These are phyloP conservation scores for Chaetophractus vellerosus DNA, from an alignment of 2,797 vertebrate genomes.

Conservation along the genomic window DNA sequence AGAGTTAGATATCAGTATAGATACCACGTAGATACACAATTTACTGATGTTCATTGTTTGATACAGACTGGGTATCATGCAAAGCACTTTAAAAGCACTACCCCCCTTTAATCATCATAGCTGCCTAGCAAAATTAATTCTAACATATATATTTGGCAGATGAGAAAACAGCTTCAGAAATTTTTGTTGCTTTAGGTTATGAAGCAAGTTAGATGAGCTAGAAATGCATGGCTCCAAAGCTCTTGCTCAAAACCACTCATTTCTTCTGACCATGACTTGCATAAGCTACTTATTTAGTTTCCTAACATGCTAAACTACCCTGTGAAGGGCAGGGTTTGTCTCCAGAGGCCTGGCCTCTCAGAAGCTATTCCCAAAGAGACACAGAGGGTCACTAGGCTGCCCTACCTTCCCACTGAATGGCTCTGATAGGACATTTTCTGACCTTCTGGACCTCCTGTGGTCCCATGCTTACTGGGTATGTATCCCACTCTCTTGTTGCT, in stretches of 20 bases:
- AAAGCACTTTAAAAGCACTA: conserved; percentile 19
- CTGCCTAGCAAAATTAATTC: neutral
- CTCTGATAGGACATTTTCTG: neutral
- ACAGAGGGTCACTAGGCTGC: neutral
- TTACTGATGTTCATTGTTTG: neutral
- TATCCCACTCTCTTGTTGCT: neutral
- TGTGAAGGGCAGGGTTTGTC: neutral
- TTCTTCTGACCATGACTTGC: neutral
- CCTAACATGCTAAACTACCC: neutral
- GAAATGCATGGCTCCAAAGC: neutral
- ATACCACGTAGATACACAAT: neutral
- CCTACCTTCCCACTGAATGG: neutral
- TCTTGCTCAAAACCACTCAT: conserved; percentile 9
- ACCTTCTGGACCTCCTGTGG: neutral
- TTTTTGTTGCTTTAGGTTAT: neutral
- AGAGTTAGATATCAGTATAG: neutral
- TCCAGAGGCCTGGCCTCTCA: neutral
- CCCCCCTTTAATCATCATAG: conserved; percentile 21
- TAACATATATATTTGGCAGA: neutral
- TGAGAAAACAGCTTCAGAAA: conserved; percentile 28
- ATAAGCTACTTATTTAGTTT: neutral
- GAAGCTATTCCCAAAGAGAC: neutral
- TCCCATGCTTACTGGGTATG: neutral
- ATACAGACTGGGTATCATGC: neutral
- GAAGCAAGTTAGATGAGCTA: neutral